Evolutionary conservation across 2,888 invertebrate genomes (phyloP).

Genomic region (Seira sanloemensis): DNA sequence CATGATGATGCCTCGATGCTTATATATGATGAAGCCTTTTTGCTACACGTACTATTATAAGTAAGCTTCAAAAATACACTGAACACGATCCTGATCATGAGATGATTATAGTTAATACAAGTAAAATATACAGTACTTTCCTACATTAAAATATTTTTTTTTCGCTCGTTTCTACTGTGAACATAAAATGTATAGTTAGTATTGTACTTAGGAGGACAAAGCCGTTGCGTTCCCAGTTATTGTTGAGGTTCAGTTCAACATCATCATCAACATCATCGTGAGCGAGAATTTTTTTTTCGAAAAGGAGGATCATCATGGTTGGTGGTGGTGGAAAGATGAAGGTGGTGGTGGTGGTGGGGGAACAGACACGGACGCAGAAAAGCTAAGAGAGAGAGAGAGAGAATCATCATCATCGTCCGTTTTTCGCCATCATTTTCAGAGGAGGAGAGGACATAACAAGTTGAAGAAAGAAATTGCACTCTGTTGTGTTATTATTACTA

Average conservation of each 20-base stretch:
- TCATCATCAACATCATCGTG: slow-evolving; percentile 34
- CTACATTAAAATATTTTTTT: slow-evolving; percentile 23
- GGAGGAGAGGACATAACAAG: slow-evolving; percentile 16
- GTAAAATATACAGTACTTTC: slow-evolving; percentile 35
- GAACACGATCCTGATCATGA: slow-evolving; percentile 51
- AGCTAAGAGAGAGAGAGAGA: slow-evolving; percentile 15
- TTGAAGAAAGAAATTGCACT: slow-evolving; percentile 12
- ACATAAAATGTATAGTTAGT: slow-evolving; percentile 27
- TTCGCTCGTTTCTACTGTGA: slow-evolving; percentile 22
- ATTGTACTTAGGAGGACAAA: slow-evolving; percentile 17
- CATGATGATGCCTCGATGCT: slow-evolving; percentile 49
- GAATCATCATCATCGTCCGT: slow-evolving; percentile 12
- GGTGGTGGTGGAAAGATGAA: slow-evolving; percentile 11
- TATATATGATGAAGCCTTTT: slow-evolving; percentile 47
- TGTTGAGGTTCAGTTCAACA: slow-evolving; percentile 47
- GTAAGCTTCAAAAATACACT: slow-evolving; percentile 33
- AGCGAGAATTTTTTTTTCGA: background rate
- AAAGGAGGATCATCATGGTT: background rate
- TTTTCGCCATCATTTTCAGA: slow-evolving; percentile 13
- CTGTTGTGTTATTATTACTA: slow-evolving; percentile 43
- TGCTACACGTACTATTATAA: slow-evolving; percentile 48
- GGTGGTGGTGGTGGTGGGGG: slow-evolving; percentile 39
- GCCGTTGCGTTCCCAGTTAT: slow-evolving; percentile 25
- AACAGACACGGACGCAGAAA: slow-evolving; percentile 50
- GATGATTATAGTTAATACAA: slow-evolving; percentile 51